A percentile compares a stretch with the other conserved stretches of the same genome.
Conservation (phyloP, 2,113 vertebrate genomes). For the Spheniscus mendiculus region DNA sequence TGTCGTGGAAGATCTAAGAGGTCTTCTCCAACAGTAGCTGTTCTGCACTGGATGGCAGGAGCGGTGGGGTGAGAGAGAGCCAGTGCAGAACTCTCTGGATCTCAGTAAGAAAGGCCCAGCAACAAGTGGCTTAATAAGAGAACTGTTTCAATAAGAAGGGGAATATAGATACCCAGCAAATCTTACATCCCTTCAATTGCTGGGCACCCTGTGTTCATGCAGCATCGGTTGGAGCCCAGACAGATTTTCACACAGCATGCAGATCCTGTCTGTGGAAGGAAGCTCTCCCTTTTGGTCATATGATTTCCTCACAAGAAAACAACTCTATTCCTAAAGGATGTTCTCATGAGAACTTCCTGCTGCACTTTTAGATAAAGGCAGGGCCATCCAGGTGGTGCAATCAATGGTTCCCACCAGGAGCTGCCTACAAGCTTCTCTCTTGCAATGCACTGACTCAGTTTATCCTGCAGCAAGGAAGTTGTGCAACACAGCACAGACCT, state of each 20-base stretch:
- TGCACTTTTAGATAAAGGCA: not conserved
- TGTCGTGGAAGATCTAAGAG: not conserved
- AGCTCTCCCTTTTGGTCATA: not conserved
- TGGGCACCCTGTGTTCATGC: accelerated
- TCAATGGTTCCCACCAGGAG: accelerated
- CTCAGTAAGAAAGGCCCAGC: not conserved
- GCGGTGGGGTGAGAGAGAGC: not conserved
- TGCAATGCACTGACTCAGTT: accelerated
- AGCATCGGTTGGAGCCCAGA: not conserved
- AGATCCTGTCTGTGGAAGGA: not conserved
- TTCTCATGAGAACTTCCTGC: not conserved
- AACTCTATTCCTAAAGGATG: not conserved
- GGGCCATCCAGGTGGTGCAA: accelerated
- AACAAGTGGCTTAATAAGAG: not conserved
- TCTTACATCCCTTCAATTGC: not conserved
- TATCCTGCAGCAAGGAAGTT: not conserved
- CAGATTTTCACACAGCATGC: accelerated
- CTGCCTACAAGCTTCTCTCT: not conserved
- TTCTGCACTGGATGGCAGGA: not conserved
- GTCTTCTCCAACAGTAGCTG: not conserved
- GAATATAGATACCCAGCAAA: not conserved
- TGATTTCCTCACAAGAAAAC: not conserved
- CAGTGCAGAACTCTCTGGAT: not conserved
- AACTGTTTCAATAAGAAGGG: not conserved
- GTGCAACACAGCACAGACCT: too few species aligned